Conservation (phyloP, 2,888 invertebrate genomes). For the Volucella inanis region DNA sequence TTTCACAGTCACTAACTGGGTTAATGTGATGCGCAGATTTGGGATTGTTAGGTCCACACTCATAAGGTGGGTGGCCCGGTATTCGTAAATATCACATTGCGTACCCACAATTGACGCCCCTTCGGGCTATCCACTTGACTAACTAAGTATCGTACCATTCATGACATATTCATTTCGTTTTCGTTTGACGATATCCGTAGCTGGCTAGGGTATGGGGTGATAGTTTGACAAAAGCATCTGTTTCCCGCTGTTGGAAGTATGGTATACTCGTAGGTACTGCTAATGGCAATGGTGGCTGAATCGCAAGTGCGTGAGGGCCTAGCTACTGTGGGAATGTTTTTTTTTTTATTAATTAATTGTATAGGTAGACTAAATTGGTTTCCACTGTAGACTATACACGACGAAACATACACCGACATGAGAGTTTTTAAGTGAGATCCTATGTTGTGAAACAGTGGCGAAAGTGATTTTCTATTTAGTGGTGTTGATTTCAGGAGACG, state of each 20-base stretch:
- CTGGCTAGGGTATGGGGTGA: not conserved
- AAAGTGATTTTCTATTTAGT: slow-evolving; percentile 21
- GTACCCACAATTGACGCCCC: slow-evolving; percentile 36
- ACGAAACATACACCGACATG: not conserved
- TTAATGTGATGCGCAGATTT: slow-evolving; percentile 38
- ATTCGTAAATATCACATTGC: not conserved
- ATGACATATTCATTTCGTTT: slow-evolving; percentile 41
- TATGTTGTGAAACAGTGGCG: slow-evolving; percentile 11
- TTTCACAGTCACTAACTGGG: slow-evolving; percentile 64
- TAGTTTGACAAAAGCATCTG: slow-evolving; percentile 40
- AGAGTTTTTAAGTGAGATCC: slow-evolving; percentile 23
- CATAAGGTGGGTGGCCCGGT: not conserved
- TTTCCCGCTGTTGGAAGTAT: not conserved
- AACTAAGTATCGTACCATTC: slow-evolving; percentile 47
- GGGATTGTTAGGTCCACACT: slow-evolving; percentile 32
- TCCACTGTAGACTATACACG: not conserved
- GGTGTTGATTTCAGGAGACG: too few species aligned
- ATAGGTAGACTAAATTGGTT: not conserved
- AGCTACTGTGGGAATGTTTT: slow-evolving; percentile 12
- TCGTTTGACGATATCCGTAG: slow-evolving; percentile 41
- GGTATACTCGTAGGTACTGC: not conserved
- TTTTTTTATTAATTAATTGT: slow-evolving; percentile 16
- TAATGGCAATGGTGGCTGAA: slow-evolving; percentile 20
- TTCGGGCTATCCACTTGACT: slow-evolving; percentile 18
- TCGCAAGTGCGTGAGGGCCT: slow-evolving; percentile 22